Evolutionary conservation across 1,140 invertebrate genomes (phyloP).

Genomic region (Brachionus paranguensis): DNA sequence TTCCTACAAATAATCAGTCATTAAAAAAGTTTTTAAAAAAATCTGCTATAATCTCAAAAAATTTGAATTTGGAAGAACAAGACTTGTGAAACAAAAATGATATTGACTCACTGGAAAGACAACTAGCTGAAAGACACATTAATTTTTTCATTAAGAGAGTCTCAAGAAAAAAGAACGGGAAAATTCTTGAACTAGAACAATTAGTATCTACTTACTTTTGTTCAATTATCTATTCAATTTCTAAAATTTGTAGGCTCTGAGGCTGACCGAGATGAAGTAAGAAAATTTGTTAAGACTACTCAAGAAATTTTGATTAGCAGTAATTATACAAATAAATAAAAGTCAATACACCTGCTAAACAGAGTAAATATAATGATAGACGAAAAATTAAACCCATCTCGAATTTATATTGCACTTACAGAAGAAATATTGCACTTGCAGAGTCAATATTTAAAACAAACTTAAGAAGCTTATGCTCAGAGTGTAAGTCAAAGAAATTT

Average conservation of each 20-base stretch:
- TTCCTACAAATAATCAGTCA: not conserved
- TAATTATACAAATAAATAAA: not conserved
- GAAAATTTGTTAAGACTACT: not conserved
- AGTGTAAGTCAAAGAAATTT: not conserved
- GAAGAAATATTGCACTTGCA: not conserved
- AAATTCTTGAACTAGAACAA: not conserved
- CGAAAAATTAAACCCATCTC: not conserved
- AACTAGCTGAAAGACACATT: not conserved
- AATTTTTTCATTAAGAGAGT: not conserved
- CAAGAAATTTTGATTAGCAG: not conserved
- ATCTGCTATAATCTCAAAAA: not conserved
- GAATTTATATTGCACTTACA: too few relatives aligned
- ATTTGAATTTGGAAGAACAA: not conserved
- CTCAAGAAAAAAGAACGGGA: not conserved
- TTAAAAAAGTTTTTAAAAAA: not conserved
- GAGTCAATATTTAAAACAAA: not conserved
- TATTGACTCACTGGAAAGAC: not conserved
- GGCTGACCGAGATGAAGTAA: not conserved
- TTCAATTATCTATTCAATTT: not conserved
- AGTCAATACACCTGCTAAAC: not conserved
- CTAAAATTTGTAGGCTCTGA: not conserved
- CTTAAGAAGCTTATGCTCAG: not conserved
- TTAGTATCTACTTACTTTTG: not conserved
- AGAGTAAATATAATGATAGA: not conserved
- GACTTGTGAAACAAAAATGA: not conserved